Conservation (phyloP, 2,797 vertebrate genomes). For the Avahi laniger region DNA sequence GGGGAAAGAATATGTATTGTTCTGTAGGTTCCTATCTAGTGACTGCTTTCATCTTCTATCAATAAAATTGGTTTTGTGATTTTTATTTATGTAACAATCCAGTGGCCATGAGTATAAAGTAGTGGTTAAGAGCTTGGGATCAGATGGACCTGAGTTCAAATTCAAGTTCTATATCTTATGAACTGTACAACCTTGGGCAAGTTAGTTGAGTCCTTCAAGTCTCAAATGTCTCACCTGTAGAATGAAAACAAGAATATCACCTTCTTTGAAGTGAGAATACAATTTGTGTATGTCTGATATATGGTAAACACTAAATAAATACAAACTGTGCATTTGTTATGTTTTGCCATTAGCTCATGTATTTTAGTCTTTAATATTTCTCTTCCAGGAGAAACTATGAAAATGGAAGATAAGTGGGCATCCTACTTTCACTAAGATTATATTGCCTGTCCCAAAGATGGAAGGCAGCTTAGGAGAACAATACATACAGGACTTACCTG, state of each 20-base stretch:
- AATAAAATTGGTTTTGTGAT: conserved; percentile 51
- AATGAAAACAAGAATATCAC: neutral
- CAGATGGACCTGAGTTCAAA: conserved; percentile 23
- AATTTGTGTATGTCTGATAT: neutral
- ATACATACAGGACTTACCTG: neutral
- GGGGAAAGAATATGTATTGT: neutral
- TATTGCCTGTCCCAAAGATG: neutral
- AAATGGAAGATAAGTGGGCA: neutral
- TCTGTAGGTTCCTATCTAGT: neutral
- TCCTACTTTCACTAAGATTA: neutral
- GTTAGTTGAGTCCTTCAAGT: neutral
- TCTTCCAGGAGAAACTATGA: neutral
- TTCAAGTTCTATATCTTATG: neutral
- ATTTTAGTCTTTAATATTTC: neutral
- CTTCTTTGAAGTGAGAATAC: neutral
- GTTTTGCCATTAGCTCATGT: neutral
- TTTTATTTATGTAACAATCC: conserved; percentile 37
- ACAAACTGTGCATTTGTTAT: neutral
- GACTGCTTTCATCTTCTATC: conserved; percentile 41
- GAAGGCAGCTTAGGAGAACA: neutral
- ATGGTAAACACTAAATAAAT: neutral
- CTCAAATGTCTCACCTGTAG: neutral
- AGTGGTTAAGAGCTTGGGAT: neutral
- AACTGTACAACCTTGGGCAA: neutral
- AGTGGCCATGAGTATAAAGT: conserved; percentile 15